Evolutionary conservation across 1,140 invertebrate genomes (phyloP), one percentile per base, ranked within the genome.

Genomic region (Hycleus cichorii): DNA sequence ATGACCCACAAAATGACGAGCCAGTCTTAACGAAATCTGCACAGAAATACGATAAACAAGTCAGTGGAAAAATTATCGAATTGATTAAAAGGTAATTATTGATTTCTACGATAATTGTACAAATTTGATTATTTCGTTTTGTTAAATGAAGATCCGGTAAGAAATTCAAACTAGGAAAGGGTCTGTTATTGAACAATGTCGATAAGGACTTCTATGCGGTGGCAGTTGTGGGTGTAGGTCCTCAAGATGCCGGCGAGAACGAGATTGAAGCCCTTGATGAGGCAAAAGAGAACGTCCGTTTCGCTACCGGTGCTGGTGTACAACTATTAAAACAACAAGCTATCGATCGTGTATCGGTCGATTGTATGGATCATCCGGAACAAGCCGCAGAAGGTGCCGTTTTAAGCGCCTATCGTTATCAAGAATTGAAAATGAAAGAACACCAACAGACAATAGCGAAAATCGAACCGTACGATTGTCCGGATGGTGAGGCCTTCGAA

Each of bases 311-410:
- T 45, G 75, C 77, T 9, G 80, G 79, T 0, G 79, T 84, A 0
- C 76, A 72, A 50, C 76, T 79, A 5, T 67, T 89, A 24, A 76
- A 80, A 49, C 71, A 80, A 24, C 73, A 82, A 58, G 78, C 80
- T 1, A 79, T 85, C 12, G 77, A 74, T 4, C 64, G 78, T 38
- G 81, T 90, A 12, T 73, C 80, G 43, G 77, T 90, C 6, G 88
- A 90, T 70, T 79, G 83, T 1, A 85, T 89, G 75, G 82, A 81
- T 18, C 80, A 86, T 71, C 79, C 85, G 7, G 85, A 88, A 72
- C 86, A 86, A 55, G 84, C 86, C 10, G 87, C 87, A 3, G 88
- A 90, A 72, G 87, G 86, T 3, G 81, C 81, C 39, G 70, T 76
- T 12, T 72, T 90, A 49, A 78, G 79, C 42, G 66, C 83, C n/a